These are phyloP conservation scores for Chrysolina americana DNA, from an alignment of 2,888 invertebrate genomes.

Conservation along the genomic window DNA sequence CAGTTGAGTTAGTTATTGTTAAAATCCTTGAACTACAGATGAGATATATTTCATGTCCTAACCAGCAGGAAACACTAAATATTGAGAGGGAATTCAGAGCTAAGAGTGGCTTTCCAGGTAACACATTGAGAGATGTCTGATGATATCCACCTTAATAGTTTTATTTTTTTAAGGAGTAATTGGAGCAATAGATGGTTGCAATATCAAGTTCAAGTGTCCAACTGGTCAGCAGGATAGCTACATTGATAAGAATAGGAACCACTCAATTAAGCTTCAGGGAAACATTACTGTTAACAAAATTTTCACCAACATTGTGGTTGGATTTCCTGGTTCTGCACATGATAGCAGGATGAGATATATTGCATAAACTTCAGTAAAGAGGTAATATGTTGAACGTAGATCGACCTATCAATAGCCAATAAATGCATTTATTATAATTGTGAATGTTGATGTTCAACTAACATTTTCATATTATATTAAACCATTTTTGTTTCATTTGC, in stretches of 20 bases:
- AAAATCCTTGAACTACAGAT: constrained; percentile 24
- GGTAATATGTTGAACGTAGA: neutral
- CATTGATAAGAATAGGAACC: constrained; percentile 9
- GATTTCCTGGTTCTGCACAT: constrained; percentile 28
- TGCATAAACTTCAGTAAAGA: neutral
- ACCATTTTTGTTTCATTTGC: neutral
- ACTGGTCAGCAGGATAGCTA: constrained; percentile 17
- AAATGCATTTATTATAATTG: neutral
- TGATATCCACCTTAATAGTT: too few species aligned
- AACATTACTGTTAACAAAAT: too few species aligned
- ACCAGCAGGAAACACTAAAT: constrained; percentile 1
- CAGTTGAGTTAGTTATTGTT: constrained; percentile 20
- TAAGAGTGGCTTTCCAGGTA: constrained; percentile 9
- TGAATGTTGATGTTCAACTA: neutral
- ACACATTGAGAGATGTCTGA: neutral
- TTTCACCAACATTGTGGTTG: neutral
- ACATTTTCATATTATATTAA: too few species aligned
- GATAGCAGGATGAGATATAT: constrained; percentile 15
- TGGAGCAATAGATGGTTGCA: constrained; percentile 34
- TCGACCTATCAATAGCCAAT: neutral
- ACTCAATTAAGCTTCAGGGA: too few species aligned
- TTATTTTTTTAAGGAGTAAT: constrained; percentile 17
- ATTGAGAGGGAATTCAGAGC: constrained; percentile 17
- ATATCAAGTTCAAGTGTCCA: constrained; percentile 27
- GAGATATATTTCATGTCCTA: constrained; percentile 38